Conservation (phyloP, 2,797 vertebrate genomes). For the Hirundo rustica region DNA sequence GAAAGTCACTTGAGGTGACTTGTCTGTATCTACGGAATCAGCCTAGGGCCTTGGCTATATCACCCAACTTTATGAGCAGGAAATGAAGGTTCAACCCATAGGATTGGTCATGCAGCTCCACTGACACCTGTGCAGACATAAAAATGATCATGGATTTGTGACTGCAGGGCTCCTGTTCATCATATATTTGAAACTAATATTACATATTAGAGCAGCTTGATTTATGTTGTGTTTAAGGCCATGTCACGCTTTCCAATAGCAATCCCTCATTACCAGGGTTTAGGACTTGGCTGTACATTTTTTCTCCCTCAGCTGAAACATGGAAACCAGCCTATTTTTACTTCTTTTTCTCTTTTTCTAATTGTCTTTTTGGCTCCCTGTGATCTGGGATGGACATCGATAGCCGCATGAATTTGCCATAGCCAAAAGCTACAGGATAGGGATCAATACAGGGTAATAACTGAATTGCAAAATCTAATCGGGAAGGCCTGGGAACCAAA, state of each 20-base stretch:
- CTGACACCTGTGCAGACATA: not conserved
- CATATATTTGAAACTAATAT: not conserved
- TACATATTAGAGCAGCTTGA: not conserved
- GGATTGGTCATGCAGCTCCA: not conserved
- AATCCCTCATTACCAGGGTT: not conserved
- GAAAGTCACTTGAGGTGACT: not conserved
- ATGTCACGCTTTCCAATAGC: not conserved
- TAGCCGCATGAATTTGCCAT: not conserved
- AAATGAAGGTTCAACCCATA: not conserved
- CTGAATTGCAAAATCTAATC: not conserved
- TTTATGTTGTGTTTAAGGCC: not conserved
- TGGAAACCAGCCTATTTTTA: not conserved
- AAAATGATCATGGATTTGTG: not conserved
- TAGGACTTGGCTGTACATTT: not conserved
- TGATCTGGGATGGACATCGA: not conserved
- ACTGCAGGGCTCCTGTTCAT: not conserved
- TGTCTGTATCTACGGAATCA: not conserved
- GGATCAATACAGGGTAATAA: not conserved
- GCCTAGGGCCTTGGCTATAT: not conserved
- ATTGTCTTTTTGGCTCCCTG: not conserved
- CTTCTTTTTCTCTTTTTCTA: conserved; percentile 10
- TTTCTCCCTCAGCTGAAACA: not conserved
- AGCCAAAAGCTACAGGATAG: not conserved
- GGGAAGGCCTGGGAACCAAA: not conserved
- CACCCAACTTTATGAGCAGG: not conserved